Evolutionary conservation across 2,797 vertebrate genomes (phyloP).

Genomic region (Cirrhinus molitorella): DNA sequence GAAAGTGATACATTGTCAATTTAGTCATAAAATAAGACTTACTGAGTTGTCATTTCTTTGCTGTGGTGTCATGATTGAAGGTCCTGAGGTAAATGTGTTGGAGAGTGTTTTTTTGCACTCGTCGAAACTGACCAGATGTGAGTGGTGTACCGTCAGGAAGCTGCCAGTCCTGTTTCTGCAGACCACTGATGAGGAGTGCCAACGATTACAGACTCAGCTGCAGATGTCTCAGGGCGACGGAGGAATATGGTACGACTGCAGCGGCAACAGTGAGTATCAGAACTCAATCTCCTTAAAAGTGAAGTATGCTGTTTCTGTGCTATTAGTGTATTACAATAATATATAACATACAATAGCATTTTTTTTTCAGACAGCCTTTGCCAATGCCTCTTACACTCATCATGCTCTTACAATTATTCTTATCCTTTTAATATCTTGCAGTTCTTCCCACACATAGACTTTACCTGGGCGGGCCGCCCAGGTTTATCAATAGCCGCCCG

Average conservation of each 20-base stretch:
- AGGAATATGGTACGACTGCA: constrained; percentile 88
- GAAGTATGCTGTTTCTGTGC: too few relatives aligned
- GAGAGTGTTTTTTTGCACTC: constrained; percentile 85
- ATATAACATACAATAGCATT: too few relatives aligned
- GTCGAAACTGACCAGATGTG: constrained; percentile 91
- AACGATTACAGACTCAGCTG: constrained; percentile 85
- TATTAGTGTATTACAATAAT: too few relatives aligned
- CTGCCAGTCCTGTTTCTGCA: constrained; percentile 94
- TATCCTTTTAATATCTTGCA: too few relatives aligned
- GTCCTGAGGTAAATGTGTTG: constrained; percentile 54
- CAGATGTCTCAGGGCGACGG: constrained; percentile 83
- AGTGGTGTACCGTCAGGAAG: constrained; percentile 93
- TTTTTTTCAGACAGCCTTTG: too few relatives aligned
- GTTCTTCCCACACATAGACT: too few relatives aligned
- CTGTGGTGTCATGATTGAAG: constrained; percentile 50
- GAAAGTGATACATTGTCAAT: not conserved
- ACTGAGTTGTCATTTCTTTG: not conserved
- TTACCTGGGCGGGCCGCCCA: too few relatives aligned
- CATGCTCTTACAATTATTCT: too few relatives aligned
- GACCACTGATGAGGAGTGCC: constrained; percentile 82
- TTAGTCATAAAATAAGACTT: not conserved
- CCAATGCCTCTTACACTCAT: too few relatives aligned
- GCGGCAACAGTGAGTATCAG: constrained; percentile 82
- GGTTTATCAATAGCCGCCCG: too few relatives aligned
- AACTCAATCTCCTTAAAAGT: not conserved